Evolutionary conservation across 2,888 invertebrate species (phyloP), one percentile per base, ranked within the genome.

Genomic region (Temnothorax rugatulus): DNA sequence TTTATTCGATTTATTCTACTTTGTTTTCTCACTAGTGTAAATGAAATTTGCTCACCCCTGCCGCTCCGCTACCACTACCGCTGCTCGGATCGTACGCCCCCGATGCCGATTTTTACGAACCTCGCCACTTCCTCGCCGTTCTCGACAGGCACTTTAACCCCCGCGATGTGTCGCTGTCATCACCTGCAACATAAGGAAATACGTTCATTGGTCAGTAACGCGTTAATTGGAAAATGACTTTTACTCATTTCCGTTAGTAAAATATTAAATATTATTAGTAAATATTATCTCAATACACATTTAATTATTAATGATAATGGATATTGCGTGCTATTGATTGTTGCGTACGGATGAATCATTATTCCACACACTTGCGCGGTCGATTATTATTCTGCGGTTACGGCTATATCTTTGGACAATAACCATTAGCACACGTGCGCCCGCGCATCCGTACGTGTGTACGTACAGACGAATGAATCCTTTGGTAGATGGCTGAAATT

Each of bases 31-130:
- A 63, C 83, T 57, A 29, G 38, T 25, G 21, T 66, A 47, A 61
- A 77, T 25, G 21, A 63, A 41, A 63, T 41, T 41, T 44, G 13
- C 92, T 93, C 88, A 94, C 94, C 94, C 94, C 92, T 91, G 93
- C 94, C 93, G 93, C 92, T 94, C 93, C 93, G 93, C 94, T 94
- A 93, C 94, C 93, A 94, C 94, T 94, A 94, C 94, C 94, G 93
- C 94, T 94, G 94, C 92, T 92, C 92, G 93, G 93, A 91, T 93
- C 91, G 92, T 92, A 91, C 88, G 92, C 91, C 93, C 90, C 92
- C 92, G 92, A 91, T 92, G 89, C 92, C 92, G 91, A 93, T 92
- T 92, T 92, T 92, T 90, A 90, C 91, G 87, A 91, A 86, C 89
- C 90, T 92, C 91, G 92, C 91, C 92, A 91, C 92, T 92, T 93